Evolutionary conservation across 35 echinoderm and acorn worm genomes (phyloP).

Genomic region (Ptychodera flava): DNA sequence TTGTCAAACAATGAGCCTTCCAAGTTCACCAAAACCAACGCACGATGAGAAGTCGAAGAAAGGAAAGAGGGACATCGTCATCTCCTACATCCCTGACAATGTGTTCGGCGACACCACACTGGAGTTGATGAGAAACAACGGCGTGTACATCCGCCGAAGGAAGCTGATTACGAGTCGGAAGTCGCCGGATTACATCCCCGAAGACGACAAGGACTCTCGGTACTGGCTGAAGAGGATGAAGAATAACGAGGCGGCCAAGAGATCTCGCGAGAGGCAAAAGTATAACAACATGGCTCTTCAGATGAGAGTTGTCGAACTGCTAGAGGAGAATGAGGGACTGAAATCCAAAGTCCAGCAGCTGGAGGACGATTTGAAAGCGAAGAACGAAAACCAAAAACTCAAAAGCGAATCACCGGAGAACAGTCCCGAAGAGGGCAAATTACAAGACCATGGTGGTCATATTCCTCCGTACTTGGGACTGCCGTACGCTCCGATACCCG

Average conservation of each 20-base stretch:
- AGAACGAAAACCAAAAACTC: not conserved
- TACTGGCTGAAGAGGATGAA: slow-evolving; percentile 45
- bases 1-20: too few relatives aligned
- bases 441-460: not conserved
- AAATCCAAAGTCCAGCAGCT: not conserved
- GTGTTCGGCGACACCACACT: not conserved
- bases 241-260: slow-evolving; percentile 38
- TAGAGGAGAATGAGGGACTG: not conserved
- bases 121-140: not conserved
- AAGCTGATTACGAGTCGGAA: not conserved
- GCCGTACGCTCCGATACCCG: not conserved
- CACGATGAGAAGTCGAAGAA: not conserved
- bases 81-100: not conserved
- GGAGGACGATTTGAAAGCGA: not conserved
- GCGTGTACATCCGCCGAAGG: not conserved
- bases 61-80: not conserved
- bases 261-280: slow-evolving; percentile 11
- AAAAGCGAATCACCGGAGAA: not conserved
- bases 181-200: not conserved
- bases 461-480: not conserved
- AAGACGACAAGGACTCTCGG: not conserved
- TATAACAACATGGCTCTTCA: not conserved
- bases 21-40: too few relatives aligned
- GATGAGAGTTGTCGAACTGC: not conserved
- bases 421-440: not conserved